phyloP scores from a whole-genome alignment of 1,140 invertebrate genomes.

The Coelopa frigida region DNA sequence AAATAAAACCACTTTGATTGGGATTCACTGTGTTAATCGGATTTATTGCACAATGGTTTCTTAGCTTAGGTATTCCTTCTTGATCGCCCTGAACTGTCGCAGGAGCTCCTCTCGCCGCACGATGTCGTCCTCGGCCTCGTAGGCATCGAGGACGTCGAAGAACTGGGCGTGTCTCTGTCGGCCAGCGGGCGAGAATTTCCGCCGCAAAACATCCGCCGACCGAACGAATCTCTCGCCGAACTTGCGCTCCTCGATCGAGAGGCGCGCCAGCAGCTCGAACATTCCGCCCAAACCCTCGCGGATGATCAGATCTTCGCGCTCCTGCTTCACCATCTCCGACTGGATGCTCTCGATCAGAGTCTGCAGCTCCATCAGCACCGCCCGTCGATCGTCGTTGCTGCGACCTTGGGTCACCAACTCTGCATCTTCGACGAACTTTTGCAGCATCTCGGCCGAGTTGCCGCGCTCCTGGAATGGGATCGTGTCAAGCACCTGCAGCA shows the following conservation, averaged over 20 bases:
- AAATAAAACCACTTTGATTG: no score
- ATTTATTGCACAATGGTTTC: no score
- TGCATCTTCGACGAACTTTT: neutral
- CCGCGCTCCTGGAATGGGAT: slow-evolving; percentile 3
- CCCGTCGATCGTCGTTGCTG: slow-evolving; percentile 1
- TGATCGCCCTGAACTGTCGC: neutral
- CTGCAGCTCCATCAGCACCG: slow-evolving; percentile 5
- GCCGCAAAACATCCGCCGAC: neutral
- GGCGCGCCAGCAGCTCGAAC: slow-evolving; percentile 6
- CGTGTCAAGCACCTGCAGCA: neutral
- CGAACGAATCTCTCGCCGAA: slow-evolving; percentile 2
- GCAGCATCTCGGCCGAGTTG: slow-evolving; percentile 2
- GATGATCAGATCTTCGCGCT: slow-evolving; percentile 4
- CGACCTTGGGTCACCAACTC: neutral
- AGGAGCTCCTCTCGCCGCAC: neutral
- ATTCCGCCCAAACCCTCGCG: slow-evolving; percentile 1
- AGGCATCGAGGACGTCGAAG: neutral
- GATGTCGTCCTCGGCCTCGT: neutral
- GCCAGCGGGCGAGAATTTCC: neutral
- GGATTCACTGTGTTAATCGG: no score
- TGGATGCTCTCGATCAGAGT: slow-evolving; percentile 2
- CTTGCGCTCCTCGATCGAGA: slow-evolving; percentile 5
- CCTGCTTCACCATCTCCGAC: slow-evolving; percentile 1
- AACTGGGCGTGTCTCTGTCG: neutral
- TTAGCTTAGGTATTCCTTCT: neutral